Base-by-base conservation (phyloP, 2,797 vertebrate species). In the Spondyliosoma cantharus region DNA sequence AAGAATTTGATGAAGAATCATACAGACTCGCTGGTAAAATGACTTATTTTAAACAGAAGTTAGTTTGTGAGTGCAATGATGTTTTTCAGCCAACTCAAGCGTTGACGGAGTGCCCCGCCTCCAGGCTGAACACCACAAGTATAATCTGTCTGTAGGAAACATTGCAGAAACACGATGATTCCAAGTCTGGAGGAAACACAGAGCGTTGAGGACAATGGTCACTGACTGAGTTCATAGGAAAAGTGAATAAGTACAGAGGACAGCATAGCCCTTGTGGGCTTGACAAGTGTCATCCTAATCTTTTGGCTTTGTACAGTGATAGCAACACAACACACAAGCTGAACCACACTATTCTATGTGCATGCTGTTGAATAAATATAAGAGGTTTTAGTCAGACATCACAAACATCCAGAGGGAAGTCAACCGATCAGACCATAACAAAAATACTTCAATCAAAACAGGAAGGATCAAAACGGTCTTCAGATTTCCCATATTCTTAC, bases 41-140 rank as follows among this genome's bases (percentile, higher is more conserved):
- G 0, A 46, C 25, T 27, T 65, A 20, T 13, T 37, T 24, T 46
- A 49, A 74, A 54, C 25, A 59, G 20, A 52, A 1, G 37, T 56
- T 56, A 5, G 43, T 43, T 77, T 66, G 29, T 32, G n/a, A 73
- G 49, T 42, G 50, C 27, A 50, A 59, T 27, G 14, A 45, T 62
- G 56, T 82, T 60, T 74, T 54, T 74, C 43, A 77, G 49, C 45
- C 53, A 32, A 67, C 45, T 74, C 6, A 53, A 73, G 62, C 14
- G 29, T 65, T 64, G 62, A 82, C 43, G 15, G 60, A 56, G 57
- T 15, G 12, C 49, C 66, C 46, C 32, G 2, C 54, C 71, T 74
- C 53, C 32, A n/a, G 32, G 19, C 66, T 54, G 27, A 77, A 56
- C 56, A 73, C 12, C 54, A 60, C 46, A 84, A 61, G 72, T 75